Percentiles rank a stretch among this genome's conserved stretches.
Conservation (phyloP, 2,888 invertebrate species). For the Drosophila hamatofila region DNA sequence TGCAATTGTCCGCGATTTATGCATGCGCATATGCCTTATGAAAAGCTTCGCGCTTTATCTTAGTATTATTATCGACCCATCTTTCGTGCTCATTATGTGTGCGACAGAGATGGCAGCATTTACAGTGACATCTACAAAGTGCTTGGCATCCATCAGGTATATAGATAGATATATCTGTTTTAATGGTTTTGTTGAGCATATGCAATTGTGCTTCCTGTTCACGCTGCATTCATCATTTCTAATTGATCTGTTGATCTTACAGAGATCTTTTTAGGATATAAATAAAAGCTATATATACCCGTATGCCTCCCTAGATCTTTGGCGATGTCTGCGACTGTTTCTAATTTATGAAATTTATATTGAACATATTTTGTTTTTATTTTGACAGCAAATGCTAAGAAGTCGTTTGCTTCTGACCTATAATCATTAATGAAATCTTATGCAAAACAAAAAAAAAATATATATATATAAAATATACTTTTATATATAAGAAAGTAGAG, state of each 20-base stretch:
- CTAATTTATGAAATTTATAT: background rate
- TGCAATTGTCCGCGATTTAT: background rate
- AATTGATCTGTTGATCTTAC: background rate
- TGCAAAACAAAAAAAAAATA: background rate
- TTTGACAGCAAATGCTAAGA: background rate
- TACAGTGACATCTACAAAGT: slow-evolving; percentile 11
- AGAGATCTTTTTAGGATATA: background rate
- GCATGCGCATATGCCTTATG: too few relatives aligned
- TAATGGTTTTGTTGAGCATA: background rate
- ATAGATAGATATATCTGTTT: background rate
- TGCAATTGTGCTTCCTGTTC: slow-evolving; percentile 17
- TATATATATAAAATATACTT: background rate
- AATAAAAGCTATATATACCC: background rate
- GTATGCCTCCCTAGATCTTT: background rate
- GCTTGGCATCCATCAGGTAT: slow-evolving; percentile 2
- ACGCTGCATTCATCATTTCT: background rate
- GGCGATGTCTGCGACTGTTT: background rate
- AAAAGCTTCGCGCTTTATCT: background rate
- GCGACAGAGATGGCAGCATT: background rate
- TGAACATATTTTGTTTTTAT: background rate
- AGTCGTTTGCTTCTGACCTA: background rate
- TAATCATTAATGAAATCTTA: background rate
- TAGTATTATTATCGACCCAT: background rate
- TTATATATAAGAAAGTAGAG: background rate
- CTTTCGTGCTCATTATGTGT: background rate